These are phyloP conservation scores for Aphis craccivora DNA, from an alignment of 1,140 invertebrate species.

Conservation along the genomic window DNA sequence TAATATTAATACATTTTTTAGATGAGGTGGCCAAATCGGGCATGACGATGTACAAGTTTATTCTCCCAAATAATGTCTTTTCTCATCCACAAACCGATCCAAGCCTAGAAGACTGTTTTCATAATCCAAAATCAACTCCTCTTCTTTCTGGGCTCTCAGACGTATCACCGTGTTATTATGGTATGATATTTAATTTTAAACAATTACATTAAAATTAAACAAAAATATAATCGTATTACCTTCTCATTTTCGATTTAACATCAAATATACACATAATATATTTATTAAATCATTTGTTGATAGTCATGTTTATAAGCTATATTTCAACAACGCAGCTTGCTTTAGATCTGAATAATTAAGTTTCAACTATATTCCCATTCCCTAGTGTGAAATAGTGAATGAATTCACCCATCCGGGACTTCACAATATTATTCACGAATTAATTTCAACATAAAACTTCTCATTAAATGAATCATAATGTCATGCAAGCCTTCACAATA, in stretches of 20 bases:
- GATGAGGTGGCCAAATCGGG: constrained; percentile 65
- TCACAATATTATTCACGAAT: background rate
- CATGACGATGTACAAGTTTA: constrained; percentile 67
- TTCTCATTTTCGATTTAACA: background rate
- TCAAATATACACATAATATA: background rate
- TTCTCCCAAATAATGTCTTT: constrained; percentile 66
- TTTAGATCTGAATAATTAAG: background rate
- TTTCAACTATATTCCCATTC: background rate
- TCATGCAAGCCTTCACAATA: background rate
- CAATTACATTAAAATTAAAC: background rate
- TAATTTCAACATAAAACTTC: background rate
- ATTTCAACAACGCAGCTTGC: background rate
- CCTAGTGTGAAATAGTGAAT: background rate
- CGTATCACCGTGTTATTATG: constrained; percentile 71
- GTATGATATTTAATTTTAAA: constrained; percentile 56
- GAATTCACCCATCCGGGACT: background rate
- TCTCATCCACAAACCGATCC: constrained; percentile 64
- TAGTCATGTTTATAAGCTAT: background rate
- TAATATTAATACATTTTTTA: constrained; percentile 59
- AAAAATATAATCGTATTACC: background rate
- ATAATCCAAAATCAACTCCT: constrained; percentile 63
- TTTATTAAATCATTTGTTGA: background rate
- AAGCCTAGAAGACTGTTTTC: constrained; percentile 63
- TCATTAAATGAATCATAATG: background rate
- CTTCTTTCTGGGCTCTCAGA: constrained; percentile 72